Base-by-base conservation (phyloP, 2,797 vertebrate species). In the Numenius phaeopus region DNA sequence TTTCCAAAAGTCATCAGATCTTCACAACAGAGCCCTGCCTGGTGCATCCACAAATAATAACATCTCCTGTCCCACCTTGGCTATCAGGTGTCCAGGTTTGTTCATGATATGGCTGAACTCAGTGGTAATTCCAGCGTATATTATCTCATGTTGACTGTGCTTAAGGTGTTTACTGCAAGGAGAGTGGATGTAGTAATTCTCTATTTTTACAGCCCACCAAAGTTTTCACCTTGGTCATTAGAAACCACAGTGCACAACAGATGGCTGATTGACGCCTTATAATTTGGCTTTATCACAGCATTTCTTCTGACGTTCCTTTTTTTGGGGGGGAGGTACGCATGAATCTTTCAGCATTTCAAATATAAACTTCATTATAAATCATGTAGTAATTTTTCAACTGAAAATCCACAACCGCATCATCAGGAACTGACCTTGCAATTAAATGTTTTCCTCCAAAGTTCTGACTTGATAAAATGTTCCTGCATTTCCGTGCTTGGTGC, bases 171-270 rank as follows among this genome's bases (percentile, higher is more conserved):
- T 34, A 50, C 61, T 66, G 40, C 59, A 84, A 54, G 30, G 70
- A 84, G 52, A 62, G 9, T 34, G 73, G 49, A 81, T 65, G 58
- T 49, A 83, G 47, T 39, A 75, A 75, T 47, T 80, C 32, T 58
- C 77, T 65, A 4, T 83, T 91, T 94, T 87, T 89, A 76, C 50
- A 94, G 42, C 66, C 75, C 55, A 23, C 46, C 40, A 39, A 94
- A 93, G 71, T 87, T 94, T 96, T 92, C 91, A 93, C 87, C 95
- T 95, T 91, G 84, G 82, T 93, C 93, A 78, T 73, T 85, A 89
- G 49, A 83, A 95, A 81, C 29, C 40, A 58, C 75, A 61, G 59
- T 2, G 34, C 83, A 91, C 84, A 87, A 77, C 91, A 96, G 96
- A 93, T 90, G 93, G 96, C 91, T 91, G 89, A 95, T 32, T 87